These are phyloP conservation scores for Aporrectodea caliginosa DNA, from an alignment of 1,140 invertebrate genomes.

Conservation along the genomic window DNA sequence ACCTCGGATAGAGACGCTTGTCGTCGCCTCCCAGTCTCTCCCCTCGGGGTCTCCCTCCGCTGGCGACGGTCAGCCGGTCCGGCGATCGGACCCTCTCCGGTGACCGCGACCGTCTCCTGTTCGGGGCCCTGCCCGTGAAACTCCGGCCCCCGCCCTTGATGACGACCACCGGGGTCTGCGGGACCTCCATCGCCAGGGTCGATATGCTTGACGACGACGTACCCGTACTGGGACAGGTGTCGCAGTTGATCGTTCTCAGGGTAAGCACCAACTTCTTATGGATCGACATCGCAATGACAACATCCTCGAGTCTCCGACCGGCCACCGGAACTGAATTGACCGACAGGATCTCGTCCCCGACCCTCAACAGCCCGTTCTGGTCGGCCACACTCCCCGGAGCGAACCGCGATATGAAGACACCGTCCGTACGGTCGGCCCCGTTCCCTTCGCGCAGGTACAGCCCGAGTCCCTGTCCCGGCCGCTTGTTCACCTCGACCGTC, in stretches of 20 bases:
- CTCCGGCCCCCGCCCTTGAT: neutral
- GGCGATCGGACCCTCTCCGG: too few relatives aligned
- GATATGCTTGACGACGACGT: neutral
- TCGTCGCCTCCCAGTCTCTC: neutral
- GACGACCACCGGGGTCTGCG: neutral
- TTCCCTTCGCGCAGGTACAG: slow-evolving; percentile 9
- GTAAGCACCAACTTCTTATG: slow-evolving; percentile 13
- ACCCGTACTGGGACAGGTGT: neutral
- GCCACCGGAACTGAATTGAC: neutral
- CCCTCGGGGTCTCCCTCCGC: neutral
- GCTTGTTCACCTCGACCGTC: slow-evolving; percentile 13
- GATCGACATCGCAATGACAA: slow-evolving; percentile 10
- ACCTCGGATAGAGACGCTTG: neutral
- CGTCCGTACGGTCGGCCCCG: slow-evolving; percentile 6
- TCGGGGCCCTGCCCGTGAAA: neutral
- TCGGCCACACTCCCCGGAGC: slow-evolving; percentile 2
- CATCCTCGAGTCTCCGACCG: slow-evolving; percentile 7
- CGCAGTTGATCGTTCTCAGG: neutral
- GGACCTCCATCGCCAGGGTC: neutral
- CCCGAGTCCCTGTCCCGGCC: slow-evolving; percentile 12
- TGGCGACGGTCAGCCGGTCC: neutral
- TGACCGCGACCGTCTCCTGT: neutral
- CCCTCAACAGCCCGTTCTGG: neutral
- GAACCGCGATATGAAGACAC: slow-evolving; percentile 14
- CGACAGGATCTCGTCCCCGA: slow-evolving; percentile 9